Evolutionary conservation across 2,113 vertebrate genomes (phyloP).

Genomic region (Trichechus manatus): DNA sequence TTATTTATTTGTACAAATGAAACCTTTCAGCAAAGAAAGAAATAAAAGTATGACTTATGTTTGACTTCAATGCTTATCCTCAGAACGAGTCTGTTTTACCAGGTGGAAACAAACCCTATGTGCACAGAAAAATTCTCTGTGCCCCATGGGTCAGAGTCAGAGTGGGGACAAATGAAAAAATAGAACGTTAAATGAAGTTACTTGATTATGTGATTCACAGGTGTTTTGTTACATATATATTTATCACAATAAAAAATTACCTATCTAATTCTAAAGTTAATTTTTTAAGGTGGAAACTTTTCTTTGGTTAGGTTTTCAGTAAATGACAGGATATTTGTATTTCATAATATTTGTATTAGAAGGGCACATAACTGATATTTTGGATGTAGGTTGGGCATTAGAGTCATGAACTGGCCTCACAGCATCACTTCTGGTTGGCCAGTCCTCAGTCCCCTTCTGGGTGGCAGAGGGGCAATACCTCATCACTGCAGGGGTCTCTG

Average conservation of each 20-base stretch:
- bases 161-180: neutral
- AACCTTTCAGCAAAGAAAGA: slow-evolving; percentile 27
- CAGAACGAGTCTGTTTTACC: neutral
- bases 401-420: too few species aligned
- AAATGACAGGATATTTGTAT: neutral
- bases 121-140: neutral
- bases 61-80: neutral
- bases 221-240: neutral
- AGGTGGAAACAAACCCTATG: neutral
- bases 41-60: neutral
- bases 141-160: neutral
- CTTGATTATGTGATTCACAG: neutral
- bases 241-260: too few species aligned
- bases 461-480: too few species aligned
- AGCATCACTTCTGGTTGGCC: too few species aligned
- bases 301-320: neutral
- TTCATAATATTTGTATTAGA: too few species aligned
- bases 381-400: too few species aligned
- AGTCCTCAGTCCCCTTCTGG: too few species aligned
- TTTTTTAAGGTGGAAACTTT: neutral
- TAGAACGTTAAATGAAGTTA: neutral
- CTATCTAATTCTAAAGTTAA: neutral
- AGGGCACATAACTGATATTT: too few species aligned
- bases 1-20: slow-evolving; percentile 28
- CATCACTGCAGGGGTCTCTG: too few species aligned